Evolutionary conservation across 2,888 invertebrate genomes (phyloP), one percentile per base, ranked within the genome.

Genomic region (Pecten maximus): DNA sequence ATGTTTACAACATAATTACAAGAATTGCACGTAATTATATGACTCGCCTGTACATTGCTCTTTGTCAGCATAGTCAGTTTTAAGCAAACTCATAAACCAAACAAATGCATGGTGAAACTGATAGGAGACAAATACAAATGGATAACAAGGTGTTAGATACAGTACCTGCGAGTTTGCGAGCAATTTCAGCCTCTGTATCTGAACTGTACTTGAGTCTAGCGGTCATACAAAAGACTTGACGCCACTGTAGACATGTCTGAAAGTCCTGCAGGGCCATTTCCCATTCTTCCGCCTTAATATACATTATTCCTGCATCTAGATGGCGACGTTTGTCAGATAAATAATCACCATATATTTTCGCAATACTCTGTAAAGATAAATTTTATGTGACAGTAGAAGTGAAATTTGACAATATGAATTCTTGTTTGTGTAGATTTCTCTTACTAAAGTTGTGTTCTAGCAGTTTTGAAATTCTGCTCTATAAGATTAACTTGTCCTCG

Each of bases 221-320:
- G 28, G 98, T 97, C 93, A 98, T 96, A 93, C 97, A 97, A 89
- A 98, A 96, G 35, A 98, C 98, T 91, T 98, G 97, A 94, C 98
- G 97, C 98, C 98, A 98, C 96, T 98, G 98, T 15, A 98, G 97
- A 88, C 98, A 97, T 92, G 98, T 97, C 93, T 97, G 97, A 95
- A 98, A 98, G 93, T 98, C 98, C 40, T 98, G 97, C 54, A 98
- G 96, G 10, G 99, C 98, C 95, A 98, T 97, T 6, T 97, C 97
- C 90, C 97, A 97, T 93, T 98, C 97, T 16, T 97, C 97, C 86
- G 98, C 98, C 94, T 98, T 97, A 93, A 98, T 97, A 96, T 98
- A 98, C 97, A 99, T 97, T 48, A 98, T 97, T 28, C 98, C 99
- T 39, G 99, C 98, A 97, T 99, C 98, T 91, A 98, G 97, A 95